Evolutionary conservation across 2,113 vertebrate genomes (phyloP).

Genomic region (Scopus umbretta): DNA sequence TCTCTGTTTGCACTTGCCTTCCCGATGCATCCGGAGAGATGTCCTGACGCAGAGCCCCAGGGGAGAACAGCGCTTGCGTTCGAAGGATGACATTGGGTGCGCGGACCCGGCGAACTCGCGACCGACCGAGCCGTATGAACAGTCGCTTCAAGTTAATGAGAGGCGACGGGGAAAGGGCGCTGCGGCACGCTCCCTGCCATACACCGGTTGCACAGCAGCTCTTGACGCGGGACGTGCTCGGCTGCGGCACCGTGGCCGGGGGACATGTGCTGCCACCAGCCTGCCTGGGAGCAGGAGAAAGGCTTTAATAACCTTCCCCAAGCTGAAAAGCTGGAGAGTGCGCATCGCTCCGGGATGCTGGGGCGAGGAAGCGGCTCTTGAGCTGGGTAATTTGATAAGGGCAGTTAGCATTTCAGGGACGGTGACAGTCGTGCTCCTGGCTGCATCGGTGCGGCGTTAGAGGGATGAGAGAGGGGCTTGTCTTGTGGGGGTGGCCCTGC

Average conservation of each 20-base stretch:
- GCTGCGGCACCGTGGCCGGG: neutral
- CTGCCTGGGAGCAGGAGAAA: neutral
- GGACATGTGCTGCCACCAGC: neutral
- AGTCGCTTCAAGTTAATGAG: neutral
- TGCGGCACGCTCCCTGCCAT: neutral
- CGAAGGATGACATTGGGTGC: neutral
- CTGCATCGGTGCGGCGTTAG: neutral
- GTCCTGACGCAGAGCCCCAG: neutral
- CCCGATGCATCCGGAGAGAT: neutral
- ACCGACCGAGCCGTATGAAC: neutral
- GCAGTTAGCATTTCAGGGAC: neutral
- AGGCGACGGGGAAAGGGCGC: neutral
- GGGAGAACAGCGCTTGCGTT: neutral
- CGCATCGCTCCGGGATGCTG: fast-evolving
- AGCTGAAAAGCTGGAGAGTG: neutral
- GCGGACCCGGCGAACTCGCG: neutral
- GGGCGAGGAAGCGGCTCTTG: neutral
- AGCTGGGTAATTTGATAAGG: neutral
- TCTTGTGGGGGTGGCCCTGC: neutral
- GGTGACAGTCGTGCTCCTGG: fast-evolving
- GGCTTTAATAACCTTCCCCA: neutral
- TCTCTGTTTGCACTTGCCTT: neutral
- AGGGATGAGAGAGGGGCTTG: neutral
- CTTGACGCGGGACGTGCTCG: neutral
- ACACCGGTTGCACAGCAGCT: neutral